Evolutionary conservation across 2,113 vertebrate species (phyloP), one percentile per base, ranked within the genome.

Genomic region (Pelobates fuscus): DNA sequence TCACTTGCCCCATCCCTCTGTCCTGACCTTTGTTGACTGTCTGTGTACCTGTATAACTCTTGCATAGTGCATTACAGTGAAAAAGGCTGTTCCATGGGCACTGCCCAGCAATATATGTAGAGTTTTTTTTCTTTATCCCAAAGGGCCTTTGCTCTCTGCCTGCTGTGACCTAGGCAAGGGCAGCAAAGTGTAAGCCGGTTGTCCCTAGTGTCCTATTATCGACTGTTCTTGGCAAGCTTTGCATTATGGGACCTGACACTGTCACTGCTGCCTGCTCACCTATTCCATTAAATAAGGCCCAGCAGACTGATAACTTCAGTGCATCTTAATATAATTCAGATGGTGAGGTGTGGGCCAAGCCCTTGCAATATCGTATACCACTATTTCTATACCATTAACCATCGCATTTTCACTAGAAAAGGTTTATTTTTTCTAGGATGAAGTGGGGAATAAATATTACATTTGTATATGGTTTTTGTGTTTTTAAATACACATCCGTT

Each of bases 171-270:
- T 21, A 78, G 89, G 85, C 85, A 89, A 79, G 89, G 88, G 87
- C 72, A 88, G 86, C 86, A 87, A 67, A 80, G 83, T 88, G 88
- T 89, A 86, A 87, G 86, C 79, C 55, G 20, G 24, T 72, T 85
- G 86, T 93, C 91, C 90, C 92, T 82, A 83, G 92, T 91, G 91
- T 86, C 90, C 89, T 91, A 92, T 93, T 93, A 93, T 86, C 86
- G 86, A 79, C 89, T 91, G 87, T 90, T 91, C 91, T 88, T 91
- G 87, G 90, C 90, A 81, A 83, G 80, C 83, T 79, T 86, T 79
- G 80, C 88, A 84, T 84, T 88, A 78, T 87, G 91, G 90, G 91
- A 93, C 87, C 89, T 92, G 91, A 92, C 91, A 91, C 88, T 0
- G 83, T 90, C 90, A 86, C 90, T 88, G 84, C 64, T 68, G 64